These are phyloP conservation scores for Aldrovandia affinis DNA, from an alignment of 2,797 vertebrate species.

Conservation along the genomic window DNA sequence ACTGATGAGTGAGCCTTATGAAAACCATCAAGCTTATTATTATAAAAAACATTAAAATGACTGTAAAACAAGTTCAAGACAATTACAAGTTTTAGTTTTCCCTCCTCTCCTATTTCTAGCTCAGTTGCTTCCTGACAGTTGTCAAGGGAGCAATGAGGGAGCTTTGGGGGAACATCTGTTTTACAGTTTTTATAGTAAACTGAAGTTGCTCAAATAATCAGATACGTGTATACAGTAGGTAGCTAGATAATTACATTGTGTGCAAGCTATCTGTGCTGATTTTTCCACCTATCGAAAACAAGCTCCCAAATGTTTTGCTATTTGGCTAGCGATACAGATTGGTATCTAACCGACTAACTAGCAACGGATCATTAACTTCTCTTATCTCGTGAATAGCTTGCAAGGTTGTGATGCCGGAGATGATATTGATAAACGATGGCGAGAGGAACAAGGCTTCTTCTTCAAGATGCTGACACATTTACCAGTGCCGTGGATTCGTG, in stretches of 20 bases:
- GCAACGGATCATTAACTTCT: not conserved
- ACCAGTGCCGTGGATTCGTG: not conserved
- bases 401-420: not conserved
- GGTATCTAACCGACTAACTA: not conserved
- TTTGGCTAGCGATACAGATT: not conserved
- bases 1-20: not conserved
- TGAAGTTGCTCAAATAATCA: too few relatives aligned
- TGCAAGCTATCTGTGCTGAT: not conserved
- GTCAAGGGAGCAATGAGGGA: too few relatives aligned
- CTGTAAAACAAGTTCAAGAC: not conserved
- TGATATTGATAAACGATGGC: not conserved
- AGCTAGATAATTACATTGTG: not conserved
- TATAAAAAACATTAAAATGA: not conserved
- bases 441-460: not conserved
- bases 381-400: not conserved
- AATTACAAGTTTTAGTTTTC: not conserved
- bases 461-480: not conserved
- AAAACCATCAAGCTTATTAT: not conserved
- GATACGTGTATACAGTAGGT: too few relatives aligned
- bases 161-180: not conserved
- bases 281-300: not conserved
- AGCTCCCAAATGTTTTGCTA: not conserved
- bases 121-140: not conserved
- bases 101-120: not conserved
- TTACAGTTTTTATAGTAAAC: not conserved